Evolutionary conservation across 2,113 vertebrate species (phyloP), one percentile per base, ranked within the genome.

Genomic region (Perognathus longimembris): DNA sequence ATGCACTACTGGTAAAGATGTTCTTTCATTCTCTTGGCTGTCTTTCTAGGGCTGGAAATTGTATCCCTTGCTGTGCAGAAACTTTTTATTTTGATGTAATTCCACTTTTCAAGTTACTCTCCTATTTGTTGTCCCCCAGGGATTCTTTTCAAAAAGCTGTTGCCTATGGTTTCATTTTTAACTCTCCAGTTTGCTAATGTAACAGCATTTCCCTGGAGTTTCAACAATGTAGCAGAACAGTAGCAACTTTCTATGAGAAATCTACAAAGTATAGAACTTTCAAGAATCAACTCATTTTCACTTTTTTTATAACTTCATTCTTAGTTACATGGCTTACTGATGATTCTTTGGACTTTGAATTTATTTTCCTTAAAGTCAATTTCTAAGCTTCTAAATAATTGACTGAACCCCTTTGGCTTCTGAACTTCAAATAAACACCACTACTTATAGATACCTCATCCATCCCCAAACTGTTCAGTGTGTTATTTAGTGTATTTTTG

Each of bases 261-360:
- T 8, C 36, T 12, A 18, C 34, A 90, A 88, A 74, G 20, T 9
- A n/a, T 50, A 79, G 57, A 91, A 63, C 32, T 11, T 17, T 15
- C 34, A 69, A 78, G 11, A 86, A 21, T 88, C 40, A 85, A 70
- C 21, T 89, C n/a, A 67, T 81, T 93, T 95, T 87, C 26, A 45
- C 20, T 76, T 88, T 84, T 66, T 42, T 69, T 77, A 70, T 83
- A 54, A 54, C 89, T 82, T 91, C 5, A 50, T 94, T 71, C 22
- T 91, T 57, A 71, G 42, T 85, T 75, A 81, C 9, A 84, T 54
- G 28, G 21, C 32, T 89, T 22, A 38, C 34, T 4, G 0, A 4
- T 87, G 66, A 69, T 69, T 87, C 70, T 86, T 90, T 88, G 28
- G 24, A 32, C 14, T 86, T n/a, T 2, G 22, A 30, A 14, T 61